phyloP scores from a whole-genome alignment of 2,113 vertebrate genomes.

The Eptesicus fuscus region DNA sequence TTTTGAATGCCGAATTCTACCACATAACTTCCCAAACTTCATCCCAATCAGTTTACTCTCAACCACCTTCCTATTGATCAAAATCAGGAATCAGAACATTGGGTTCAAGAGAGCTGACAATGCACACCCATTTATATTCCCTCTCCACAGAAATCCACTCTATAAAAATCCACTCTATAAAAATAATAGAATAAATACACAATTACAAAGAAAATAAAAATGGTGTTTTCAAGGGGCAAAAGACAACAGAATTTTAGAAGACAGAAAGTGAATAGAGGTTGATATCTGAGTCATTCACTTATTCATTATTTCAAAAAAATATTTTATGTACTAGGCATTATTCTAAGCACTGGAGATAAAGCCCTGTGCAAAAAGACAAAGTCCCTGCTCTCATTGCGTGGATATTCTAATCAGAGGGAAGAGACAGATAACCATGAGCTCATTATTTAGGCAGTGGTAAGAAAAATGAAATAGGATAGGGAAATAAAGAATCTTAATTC shows the following conservation, averaged over 20 bases:
- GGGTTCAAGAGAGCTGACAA: background rate
- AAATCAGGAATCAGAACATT: background rate
- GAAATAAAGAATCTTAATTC: constrained; percentile 1
- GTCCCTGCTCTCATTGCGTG: background rate
- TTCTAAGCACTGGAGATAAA: background rate
- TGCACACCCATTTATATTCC: background rate
- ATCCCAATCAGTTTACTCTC: background rate
- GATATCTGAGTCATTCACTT: background rate
- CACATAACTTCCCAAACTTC: background rate
- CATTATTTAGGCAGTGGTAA: background rate
- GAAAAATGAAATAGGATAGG: background rate
- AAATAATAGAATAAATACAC: background rate
- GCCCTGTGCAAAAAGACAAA: background rate
- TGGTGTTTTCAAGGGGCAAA: background rate
- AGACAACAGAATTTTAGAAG: background rate
- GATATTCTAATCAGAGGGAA: background rate
- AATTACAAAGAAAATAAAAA: background rate
- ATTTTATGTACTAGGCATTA: background rate
- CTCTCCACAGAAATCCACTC: background rate
- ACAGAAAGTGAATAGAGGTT: background rate
- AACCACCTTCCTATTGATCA: background rate
- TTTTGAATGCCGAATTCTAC: background rate
- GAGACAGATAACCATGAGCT: background rate
- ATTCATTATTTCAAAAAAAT: background rate
- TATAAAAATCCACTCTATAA: background rate